Evolutionary conservation across 2,113 vertebrate genomes (phyloP).

Genomic region (Bolborhynchus lineola): DNA sequence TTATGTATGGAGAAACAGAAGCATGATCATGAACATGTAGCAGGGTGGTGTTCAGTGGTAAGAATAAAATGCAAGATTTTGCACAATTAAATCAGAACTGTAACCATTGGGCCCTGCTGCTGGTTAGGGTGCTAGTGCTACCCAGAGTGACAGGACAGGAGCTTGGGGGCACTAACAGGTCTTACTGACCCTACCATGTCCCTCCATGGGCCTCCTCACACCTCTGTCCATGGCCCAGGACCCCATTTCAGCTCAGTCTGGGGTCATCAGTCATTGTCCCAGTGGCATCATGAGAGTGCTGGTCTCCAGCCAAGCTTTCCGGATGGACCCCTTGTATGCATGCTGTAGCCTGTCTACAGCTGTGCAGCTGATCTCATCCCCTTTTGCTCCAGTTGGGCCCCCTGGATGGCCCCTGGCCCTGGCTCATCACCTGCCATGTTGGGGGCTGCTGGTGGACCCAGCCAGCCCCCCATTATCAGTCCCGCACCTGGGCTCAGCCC

Average conservation of each 20-base stretch:
- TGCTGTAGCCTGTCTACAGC: not conserved
- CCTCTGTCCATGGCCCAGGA: not conserved
- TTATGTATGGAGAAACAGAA: not conserved
- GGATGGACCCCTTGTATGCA: not conserved
- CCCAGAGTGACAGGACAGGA: not conserved
- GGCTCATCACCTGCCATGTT: not conserved
- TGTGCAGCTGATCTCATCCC: not conserved
- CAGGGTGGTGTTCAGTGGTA: not conserved
- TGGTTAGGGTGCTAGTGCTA: not conserved
- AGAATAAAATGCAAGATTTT: not conserved
- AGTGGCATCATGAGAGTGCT: fast-evolving
- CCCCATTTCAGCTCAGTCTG: not conserved
- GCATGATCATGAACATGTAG: not conserved
- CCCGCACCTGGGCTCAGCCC: not conserved
- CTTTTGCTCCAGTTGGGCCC: not conserved
- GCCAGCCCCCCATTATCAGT: not conserved
- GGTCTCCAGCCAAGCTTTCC: not conserved
- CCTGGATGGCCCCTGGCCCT: not conserved
- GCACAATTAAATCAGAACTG: not conserved
- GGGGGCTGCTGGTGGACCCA: not conserved
- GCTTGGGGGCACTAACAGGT: not conserved
- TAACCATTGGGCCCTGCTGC: not conserved
- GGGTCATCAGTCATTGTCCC: not conserved
- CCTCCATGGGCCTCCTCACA: not conserved
- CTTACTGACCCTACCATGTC: not conserved